Evolutionary conservation across 1,140 invertebrate species (phyloP), one percentile per base, ranked within the genome.

Genomic region (Heterodera carotae): DNA sequence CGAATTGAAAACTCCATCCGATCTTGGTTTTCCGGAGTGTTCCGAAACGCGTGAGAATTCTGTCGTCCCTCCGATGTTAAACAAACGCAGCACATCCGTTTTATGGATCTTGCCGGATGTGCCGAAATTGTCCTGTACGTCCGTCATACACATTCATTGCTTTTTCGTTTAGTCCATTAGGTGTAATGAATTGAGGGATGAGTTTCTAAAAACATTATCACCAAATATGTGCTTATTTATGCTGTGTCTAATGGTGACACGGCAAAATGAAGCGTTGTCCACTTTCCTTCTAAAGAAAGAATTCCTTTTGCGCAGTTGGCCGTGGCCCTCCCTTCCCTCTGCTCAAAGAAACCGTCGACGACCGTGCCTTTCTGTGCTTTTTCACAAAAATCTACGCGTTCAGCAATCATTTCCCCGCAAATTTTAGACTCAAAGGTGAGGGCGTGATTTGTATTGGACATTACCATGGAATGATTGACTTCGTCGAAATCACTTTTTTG

Each of bases 341-440:
- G 18, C 18, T 2, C 48, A n/a, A 33, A 15, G 7, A 18, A 2
- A 74, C 72, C 0, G 22, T 29, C 5, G 33, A 39, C 34, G 72
- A 27, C 0, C 72, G 64, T 6, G 72, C 25, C 8, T 74, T 74
- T 74, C n/a, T 74, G 7, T 56, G 48, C 53, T 74, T 74, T 64
- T 74, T 74, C 59, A 64, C 72, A 4, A 74, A 74, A 36, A 15
- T 62, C 31, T 74, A 56, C 36, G 72, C 56, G 2, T 74, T 74
- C 7, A 74, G 72, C 53, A 74, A 74, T 36, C 72, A 74, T 64
- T 62, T 15, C 33, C n/a, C 64, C 53, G 22, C 56, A 0, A 7
- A 22, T 22, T 31, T 74, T n/a, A 25, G 64, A 36, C 27, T 59
- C 36, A 31, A 33, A n/a, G 56, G 72, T 74, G 22, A 29, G n/a